A percentile compares a stretch with the other conserved stretches of the same genome.
Conservation (phyloP, 2,888 invertebrate species). For the Rapana venosa region DNA sequence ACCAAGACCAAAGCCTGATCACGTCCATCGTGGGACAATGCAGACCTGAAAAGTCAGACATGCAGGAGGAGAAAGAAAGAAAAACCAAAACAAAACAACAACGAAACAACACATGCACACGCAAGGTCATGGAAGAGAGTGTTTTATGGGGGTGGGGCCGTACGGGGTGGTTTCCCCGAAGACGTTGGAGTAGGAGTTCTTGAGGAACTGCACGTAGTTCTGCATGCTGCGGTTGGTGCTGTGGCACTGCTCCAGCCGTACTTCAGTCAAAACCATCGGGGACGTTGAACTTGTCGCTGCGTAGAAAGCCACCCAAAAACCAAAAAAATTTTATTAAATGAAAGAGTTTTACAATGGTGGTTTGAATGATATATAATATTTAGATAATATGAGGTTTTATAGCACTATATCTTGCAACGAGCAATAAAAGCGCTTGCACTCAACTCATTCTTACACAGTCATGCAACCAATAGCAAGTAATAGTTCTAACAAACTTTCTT, state of each 20-base stretch:
- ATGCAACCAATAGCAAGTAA: no score
- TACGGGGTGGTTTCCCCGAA: constrained; percentile 71
- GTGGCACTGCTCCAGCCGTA: constrained; percentile 78
- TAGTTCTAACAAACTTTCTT: no score
- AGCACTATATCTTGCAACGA: no score
- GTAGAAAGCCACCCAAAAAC: constrained; percentile 42
- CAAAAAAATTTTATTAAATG: not conserved
- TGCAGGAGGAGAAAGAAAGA: no score
- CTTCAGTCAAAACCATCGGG: constrained; percentile 75
- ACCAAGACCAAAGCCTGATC: no score
- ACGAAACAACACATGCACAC: not conserved
- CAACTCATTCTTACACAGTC: no score
- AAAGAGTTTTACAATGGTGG: not conserved
- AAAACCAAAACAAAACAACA: no score
- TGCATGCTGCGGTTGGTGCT: constrained; percentile 78
- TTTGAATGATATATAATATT: no score
- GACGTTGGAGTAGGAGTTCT: constrained; percentile 77
- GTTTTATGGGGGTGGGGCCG: constrained; percentile 46
- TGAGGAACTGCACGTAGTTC: constrained; percentile 78
- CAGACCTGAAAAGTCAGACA: no score
- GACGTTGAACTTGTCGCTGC: constrained; percentile 77
- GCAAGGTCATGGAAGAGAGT: constrained; percentile 31
- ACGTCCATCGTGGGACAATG: no score
- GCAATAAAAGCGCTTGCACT: no score
- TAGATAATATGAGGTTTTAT: no score